Evolutionary conservation across 2,888 invertebrate genomes (phyloP).

Genomic region (Girardia tigrina): DNA sequence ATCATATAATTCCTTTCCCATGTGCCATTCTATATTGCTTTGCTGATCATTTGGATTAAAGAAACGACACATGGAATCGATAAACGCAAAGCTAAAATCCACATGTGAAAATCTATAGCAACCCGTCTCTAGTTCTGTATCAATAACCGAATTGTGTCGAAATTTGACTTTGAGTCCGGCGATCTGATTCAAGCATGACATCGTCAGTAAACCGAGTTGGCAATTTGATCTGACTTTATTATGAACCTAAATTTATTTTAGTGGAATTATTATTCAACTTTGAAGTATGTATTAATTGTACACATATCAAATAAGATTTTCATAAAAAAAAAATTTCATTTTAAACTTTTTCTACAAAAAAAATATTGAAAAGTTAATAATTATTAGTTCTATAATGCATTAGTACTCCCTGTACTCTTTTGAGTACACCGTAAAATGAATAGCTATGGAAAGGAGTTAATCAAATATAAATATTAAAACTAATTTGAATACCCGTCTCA

Average conservation of each 20-base stretch:
- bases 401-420: no score
- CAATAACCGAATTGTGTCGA: slow-evolving; percentile 8
- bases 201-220: background rate
- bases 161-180: background rate
- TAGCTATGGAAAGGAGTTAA: no score
- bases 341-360: background rate
- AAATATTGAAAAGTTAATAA: no score
- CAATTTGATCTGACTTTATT: background rate
- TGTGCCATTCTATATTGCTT: background rate
- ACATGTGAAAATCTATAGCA: background rate
- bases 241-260: background rate
- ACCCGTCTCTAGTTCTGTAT: background rate
- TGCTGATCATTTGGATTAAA: background rate
- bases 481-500: no score
- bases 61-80: background rate
- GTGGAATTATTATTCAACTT: no score
- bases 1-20: background rate
- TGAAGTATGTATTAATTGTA: no score
- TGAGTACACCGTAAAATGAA: no score
- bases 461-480: no score
- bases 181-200: background rate
- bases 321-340: background rate
- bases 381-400: no score
- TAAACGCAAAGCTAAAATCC: background rate
- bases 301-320: no score